These are phyloP conservation scores for Papilio protenor DNA, from an alignment of 2,888 invertebrate species.

Conservation along the genomic window DNA sequence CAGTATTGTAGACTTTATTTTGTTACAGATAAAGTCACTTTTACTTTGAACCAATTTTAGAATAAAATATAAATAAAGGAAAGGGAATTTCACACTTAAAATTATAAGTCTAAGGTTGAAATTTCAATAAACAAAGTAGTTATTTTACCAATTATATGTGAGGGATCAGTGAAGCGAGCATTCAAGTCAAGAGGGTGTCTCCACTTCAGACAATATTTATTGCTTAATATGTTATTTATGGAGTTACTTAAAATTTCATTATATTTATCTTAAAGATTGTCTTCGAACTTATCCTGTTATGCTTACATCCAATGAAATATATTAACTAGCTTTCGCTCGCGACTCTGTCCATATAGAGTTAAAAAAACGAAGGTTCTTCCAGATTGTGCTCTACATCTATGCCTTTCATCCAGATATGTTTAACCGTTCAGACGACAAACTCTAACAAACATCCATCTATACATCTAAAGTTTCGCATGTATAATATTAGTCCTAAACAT, in stretches of 20 bases:
- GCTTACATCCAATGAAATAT: background rate
- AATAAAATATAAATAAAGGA: background rate
- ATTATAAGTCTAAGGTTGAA: background rate
- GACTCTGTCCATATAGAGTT: no score
- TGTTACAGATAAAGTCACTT: background rate
- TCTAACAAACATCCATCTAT: no score
- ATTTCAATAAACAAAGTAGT: constrained; percentile 1
- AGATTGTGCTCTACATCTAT: background rate
- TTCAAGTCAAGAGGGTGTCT: constrained; percentile 13
- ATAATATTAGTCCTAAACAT: no score
- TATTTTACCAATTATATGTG: constrained; percentile 16
- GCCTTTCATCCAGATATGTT: no score
- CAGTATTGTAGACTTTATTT: constrained; percentile 1
- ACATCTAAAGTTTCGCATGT: no score
- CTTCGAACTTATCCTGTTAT: background rate
- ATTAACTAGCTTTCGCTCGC: no score
- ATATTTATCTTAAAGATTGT: constrained; percentile 5
- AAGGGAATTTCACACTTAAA: constrained; percentile 10
- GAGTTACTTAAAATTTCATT: constrained; percentile 8
- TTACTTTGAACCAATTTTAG: background rate
- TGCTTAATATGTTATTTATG: constrained; percentile 37
- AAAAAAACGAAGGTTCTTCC: background rate
- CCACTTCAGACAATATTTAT: constrained; percentile 30
- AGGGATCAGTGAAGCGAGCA: constrained; percentile 16
- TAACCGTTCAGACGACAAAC: background rate